A percentile compares a stretch with the other conserved stretches of the same genome.
phyloP scores from a whole-genome alignment of 2,888 invertebrate genomes.

The Lydus trimaculatus region DNA sequence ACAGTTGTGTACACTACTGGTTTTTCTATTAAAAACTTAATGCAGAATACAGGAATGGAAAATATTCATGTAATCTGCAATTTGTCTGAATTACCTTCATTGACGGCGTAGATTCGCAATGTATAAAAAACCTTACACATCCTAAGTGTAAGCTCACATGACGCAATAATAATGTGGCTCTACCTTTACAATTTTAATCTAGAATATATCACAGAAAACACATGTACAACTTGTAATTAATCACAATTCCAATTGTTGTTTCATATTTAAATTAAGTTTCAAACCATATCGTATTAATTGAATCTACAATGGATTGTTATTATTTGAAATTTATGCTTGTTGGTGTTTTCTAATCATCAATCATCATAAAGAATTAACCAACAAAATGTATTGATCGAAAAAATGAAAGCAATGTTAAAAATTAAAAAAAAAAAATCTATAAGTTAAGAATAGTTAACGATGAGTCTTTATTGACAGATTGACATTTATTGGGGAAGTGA shows the following conservation, averaged over 20 bases:
- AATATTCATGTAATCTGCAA: not conserved
- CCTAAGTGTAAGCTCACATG: too few relatives aligned
- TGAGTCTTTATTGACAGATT: not conserved
- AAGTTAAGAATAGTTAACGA: not conserved
- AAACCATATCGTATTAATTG: not conserved
- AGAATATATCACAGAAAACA: not conserved
- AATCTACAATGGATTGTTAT: not conserved
- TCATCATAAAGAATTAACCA: not conserved
- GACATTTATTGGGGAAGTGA: not conserved
- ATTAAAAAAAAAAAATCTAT: too few relatives aligned
- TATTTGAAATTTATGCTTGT: not conserved
- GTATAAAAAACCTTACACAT: too few relatives aligned
- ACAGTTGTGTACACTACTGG: too few relatives aligned
- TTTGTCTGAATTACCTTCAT: not conserved
- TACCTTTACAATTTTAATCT: not conserved
- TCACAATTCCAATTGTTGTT: not conserved
- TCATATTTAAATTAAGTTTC: not conserved
- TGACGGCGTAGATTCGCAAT: too few relatives aligned
- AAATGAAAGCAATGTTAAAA: not conserved
- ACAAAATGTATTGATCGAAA: not conserved
- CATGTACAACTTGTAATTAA: not conserved
- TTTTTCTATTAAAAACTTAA: too few relatives aligned
- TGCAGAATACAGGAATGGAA: not conserved
- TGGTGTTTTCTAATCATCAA: not conserved
- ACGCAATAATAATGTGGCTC: too few relatives aligned